phyloP scores from a whole-genome alignment of 2,113 vertebrate species.

The Psilopsiagon aurifrons region DNA sequence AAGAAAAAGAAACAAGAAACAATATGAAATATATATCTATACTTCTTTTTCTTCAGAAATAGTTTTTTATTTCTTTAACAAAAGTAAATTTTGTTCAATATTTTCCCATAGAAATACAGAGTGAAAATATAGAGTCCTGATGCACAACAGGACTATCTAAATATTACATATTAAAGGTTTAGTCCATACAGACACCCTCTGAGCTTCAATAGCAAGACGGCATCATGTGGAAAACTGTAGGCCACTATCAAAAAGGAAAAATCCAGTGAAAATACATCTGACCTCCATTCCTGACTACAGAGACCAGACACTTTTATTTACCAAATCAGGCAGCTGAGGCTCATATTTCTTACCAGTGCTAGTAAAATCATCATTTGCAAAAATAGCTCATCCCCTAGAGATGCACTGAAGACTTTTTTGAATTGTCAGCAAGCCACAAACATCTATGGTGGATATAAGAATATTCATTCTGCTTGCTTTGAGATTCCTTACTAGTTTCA shows the following conservation, averaged over 20 bases:
- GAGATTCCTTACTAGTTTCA: background rate
- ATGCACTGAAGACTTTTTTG: background rate
- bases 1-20: conserved; percentile 26
- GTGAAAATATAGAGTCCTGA: background rate
- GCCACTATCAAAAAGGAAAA: background rate
- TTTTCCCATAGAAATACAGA: conserved; percentile 64
- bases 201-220: background rate
- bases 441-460: background rate
- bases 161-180: background rate
- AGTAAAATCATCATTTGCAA: background rate
- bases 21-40: conserved; percentile 35
- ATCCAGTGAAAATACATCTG: background rate
- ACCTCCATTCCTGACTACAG: background rate
- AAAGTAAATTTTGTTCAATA: conserved; percentile 56
- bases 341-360: background rate
- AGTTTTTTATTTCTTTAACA: conserved; percentile 41
- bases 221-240: background rate
- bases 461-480: background rate
- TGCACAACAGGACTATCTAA: conserved; percentile 16
- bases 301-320: background rate
- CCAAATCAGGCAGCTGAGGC: background rate
- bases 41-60: conserved; percentile 13
- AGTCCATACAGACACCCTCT: background rate
- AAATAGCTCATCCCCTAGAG: background rate
- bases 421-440: conserved; percentile 3